Conservation (phyloP, 2,113 vertebrate species). For the Sisor rabdophorus region DNA sequence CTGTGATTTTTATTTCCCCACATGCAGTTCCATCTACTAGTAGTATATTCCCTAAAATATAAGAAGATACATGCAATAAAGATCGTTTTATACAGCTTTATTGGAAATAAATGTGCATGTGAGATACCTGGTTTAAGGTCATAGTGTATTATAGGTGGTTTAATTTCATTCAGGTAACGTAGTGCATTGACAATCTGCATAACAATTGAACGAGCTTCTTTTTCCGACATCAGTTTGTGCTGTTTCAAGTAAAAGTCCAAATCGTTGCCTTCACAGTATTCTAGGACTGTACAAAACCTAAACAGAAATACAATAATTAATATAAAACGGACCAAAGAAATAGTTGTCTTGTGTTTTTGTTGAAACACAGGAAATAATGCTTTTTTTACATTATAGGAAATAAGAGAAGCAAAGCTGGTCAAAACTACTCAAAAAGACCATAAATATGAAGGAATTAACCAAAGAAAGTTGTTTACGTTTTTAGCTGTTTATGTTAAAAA, state of each 20-base stretch:
- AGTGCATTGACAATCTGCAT: slow-evolving; percentile 99
- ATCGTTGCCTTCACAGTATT: slow-evolving; percentile 99
- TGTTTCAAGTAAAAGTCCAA: slow-evolving; percentile 99
- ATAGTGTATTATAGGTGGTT: slow-evolving; percentile 99
- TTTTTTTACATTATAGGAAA: neutral
- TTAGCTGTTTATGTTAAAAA: too few species aligned
- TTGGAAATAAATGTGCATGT: neutral
- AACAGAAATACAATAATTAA: neutral
- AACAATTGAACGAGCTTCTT: slow-evolving; percentile 97
- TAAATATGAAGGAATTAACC: neutral
- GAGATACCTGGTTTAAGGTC: slow-evolving; percentile 95
- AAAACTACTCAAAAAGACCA: neutral
- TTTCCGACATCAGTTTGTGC: slow-evolving; percentile 98
- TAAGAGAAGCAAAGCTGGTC: neutral
- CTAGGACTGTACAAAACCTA: slow-evolving; percentile 99
- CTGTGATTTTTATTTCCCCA: slow-evolving; percentile 99
- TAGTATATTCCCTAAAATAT: slow-evolving; percentile 86
- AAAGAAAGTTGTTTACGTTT: too few species aligned
- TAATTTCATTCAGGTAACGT: slow-evolving; percentile 99
- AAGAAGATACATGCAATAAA: neutral
- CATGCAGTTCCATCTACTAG: slow-evolving; percentile 97
- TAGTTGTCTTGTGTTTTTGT: neutral
- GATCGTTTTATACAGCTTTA: neutral
- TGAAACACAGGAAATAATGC: neutral
- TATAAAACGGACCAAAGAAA: neutral